These are phyloP conservation scores for Donacobius atricapilla DNA, from an alignment of 2,113 vertebrate genomes.

Conservation along the genomic window DNA sequence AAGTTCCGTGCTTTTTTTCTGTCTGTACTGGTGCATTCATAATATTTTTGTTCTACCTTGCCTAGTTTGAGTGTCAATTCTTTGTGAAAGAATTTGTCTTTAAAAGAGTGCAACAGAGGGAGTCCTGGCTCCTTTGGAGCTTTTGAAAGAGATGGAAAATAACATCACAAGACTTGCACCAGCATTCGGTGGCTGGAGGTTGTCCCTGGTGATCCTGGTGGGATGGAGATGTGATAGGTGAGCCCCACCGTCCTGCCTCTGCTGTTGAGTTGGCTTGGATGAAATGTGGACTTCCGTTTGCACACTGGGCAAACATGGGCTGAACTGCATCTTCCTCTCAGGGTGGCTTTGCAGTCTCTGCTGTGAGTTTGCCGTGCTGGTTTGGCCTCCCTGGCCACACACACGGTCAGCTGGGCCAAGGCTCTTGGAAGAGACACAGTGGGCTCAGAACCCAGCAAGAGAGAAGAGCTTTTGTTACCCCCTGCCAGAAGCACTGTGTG, in stretches of 20 bases:
- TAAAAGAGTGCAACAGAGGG: not conserved
- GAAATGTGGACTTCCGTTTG: not conserved
- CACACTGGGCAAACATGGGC: not conserved
- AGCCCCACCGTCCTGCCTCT: not conserved
- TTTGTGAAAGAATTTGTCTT: not conserved
- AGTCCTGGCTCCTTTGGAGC: not conserved
- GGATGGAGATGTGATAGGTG: not conserved
- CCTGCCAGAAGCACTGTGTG: fast-evolving
- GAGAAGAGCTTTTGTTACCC: not conserved
- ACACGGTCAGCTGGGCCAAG: not conserved
- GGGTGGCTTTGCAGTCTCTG: not conserved
- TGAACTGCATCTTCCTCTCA: not conserved
- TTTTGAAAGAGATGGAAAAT: not conserved
- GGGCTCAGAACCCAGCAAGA: not conserved
- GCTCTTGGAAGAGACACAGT: not conserved
- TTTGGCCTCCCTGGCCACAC: not conserved
- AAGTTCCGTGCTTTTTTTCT: not conserved
- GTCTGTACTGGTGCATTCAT: not conserved
- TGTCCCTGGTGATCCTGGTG: not conserved
- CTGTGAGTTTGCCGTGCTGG: not conserved
- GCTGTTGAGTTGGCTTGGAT: not conserved
- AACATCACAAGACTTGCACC: not conserved
- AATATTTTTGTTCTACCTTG: not conserved
- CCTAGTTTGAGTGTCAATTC: not conserved
- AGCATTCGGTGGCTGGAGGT: not conserved